phyloP scores from a whole-genome alignment of 2,888 invertebrate species.

The Camptogramma bilineatum region DNA sequence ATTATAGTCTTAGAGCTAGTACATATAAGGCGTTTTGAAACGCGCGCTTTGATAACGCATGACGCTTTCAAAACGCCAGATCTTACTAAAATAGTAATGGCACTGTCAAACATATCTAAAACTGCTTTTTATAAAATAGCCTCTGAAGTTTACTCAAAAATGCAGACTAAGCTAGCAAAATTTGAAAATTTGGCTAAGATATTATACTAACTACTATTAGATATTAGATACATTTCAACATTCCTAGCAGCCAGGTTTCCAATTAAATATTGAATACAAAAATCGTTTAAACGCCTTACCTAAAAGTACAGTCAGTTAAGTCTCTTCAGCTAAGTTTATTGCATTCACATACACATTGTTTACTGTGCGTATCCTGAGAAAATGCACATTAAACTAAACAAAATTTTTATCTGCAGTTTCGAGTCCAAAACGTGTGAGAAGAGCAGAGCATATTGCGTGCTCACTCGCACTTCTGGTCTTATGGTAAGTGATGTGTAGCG shows the following conservation, averaged over 20 bases:
- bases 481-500: no score
- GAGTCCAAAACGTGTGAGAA: no score
- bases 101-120: not conserved
- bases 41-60: no score
- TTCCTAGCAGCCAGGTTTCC: not conserved
- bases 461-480: no score
- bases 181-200: not conserved
- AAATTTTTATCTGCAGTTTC: no score
- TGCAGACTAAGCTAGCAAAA: not conserved
- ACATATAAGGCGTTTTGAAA: no score
- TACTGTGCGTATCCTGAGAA: no score
- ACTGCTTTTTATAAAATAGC: not conserved
- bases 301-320: not conserved
- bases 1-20: no score
- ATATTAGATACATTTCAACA: not conserved
- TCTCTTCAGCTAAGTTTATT: not conserved
- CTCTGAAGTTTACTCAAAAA: not conserved
- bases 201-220: not conserved
- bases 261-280: not conserved
- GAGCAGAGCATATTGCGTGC: no score
- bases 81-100: not conserved
- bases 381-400: no score
- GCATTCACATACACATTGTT: no score
- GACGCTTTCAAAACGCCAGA: no score
- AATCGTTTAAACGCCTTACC: slow-evolving; percentile 8